These are phyloP conservation scores for Drosophila sp. DNA, from an alignment of 1,140 invertebrate genomes.

Conservation along the genomic window DNA sequence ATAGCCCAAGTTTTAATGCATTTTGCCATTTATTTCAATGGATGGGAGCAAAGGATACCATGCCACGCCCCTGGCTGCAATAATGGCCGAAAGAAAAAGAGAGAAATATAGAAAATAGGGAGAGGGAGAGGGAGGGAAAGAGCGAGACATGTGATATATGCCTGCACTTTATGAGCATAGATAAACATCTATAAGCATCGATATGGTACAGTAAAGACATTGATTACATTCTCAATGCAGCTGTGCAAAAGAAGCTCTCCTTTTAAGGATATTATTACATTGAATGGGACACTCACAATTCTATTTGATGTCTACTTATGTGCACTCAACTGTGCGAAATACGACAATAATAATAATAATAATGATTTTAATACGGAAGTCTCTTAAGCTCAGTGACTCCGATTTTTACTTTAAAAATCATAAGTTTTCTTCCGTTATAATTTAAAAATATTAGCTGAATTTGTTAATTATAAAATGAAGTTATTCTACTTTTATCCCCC, in stretches of 20 bases:
- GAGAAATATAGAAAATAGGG: too few species aligned
- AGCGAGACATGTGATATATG: conserved; percentile 40
- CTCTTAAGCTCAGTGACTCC: too few species aligned
- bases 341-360: neutral
- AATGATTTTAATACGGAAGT: neutral
- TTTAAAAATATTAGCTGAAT: too few species aligned
- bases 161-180: conserved; percentile 33
- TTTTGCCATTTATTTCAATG: conserved; percentile 74
- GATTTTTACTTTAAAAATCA: too few species aligned
- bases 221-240: neutral
- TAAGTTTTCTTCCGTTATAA: too few species aligned
- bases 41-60: conserved; percentile 66
- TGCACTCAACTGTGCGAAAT: neutral
- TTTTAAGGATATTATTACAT: conserved; percentile 5
- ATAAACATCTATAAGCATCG: conserved; percentile 36
- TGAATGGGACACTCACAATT: conserved; percentile 11
- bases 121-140: neutral
- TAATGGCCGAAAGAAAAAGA: neutral
- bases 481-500: too few species aligned
- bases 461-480: too few species aligned
- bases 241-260: neutral
- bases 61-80: conserved; percentile 8
- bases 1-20: conserved; percentile 66
- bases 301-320: conserved; percentile 9
- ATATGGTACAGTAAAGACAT: conserved; percentile 21